Conservation (phyloP, 1,140 invertebrate species). For the Trichonephila clavata region DNA sequence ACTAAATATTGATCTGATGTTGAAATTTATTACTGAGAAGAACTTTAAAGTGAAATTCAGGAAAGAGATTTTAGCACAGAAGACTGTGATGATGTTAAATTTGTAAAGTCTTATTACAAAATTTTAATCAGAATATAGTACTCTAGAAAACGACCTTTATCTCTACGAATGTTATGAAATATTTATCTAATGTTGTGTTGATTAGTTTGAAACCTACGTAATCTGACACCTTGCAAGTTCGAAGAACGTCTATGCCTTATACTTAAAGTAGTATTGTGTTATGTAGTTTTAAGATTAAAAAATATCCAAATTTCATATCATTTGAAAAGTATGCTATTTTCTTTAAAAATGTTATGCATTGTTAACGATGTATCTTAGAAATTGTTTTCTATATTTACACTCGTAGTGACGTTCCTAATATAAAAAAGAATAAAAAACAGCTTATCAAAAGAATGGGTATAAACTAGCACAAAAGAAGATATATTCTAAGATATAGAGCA, state of each 20-base stretch:
- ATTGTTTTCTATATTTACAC: constrained; percentile 32
- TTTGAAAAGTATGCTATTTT: constrained; percentile 17
- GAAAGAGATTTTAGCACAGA: not conserved
- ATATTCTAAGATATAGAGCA: not conserved
- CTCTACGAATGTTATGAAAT: not conserved
- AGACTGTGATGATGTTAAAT: not conserved
- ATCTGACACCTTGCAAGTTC: not conserved
- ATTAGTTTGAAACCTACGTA: not conserved
- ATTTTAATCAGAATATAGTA: not conserved
- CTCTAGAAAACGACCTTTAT: not conserved
- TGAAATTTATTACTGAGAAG: not conserved
- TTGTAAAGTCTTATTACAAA: not conserved
- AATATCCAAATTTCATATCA: constrained; percentile 47
- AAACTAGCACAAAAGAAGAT: not conserved
- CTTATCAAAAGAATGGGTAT: not conserved
- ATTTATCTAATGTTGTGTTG: not conserved
- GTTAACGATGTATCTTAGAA: not conserved
- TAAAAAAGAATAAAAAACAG: not conserved
- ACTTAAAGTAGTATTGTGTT: not conserved
- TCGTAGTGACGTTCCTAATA: constrained; percentile 2
- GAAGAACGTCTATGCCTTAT: constrained; percentile 13
- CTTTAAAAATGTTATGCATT: not conserved
- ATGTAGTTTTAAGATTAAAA: not conserved
- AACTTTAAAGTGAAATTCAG: not conserved
- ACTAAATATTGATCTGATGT: not conserved